Conservation (phyloP, 1,140 invertebrate genomes). For the Panulirus ornatus region DNA sequence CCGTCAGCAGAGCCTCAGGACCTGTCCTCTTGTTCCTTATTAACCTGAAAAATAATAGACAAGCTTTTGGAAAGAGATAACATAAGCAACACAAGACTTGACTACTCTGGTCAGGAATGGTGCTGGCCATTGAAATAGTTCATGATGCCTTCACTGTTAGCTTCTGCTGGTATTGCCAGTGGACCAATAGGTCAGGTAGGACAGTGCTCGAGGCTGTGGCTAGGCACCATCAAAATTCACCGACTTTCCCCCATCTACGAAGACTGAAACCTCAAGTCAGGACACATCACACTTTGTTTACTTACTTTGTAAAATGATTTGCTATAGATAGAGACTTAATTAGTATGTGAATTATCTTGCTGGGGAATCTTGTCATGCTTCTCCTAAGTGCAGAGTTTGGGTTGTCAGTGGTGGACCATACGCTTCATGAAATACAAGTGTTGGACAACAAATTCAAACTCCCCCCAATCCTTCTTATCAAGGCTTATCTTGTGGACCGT, state of each 20-base stretch:
- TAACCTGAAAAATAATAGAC: constrained; percentile 28
- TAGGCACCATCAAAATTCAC: constrained; percentile 61
- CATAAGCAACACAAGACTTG: constrained; percentile 1
- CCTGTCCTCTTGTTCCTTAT: constrained; percentile 40
- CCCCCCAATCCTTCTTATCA: constrained; percentile 51
- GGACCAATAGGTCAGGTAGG: constrained; percentile 45
- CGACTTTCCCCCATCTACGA: constrained; percentile 56
- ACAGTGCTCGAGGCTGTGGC: constrained; percentile 38
- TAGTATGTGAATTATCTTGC: constrained; percentile 72
- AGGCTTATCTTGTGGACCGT: constrained; percentile 65
- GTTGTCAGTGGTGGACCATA: constrained; percentile 70
- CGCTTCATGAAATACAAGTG: constrained; percentile 67
- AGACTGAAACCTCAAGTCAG: constrained; percentile 72
- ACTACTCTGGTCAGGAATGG: constrained; percentile 32
- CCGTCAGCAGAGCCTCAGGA: constrained; percentile 44
- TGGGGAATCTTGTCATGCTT: constrained; percentile 68
- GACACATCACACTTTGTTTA: constrained; percentile 72
- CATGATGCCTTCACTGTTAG: constrained; percentile 27
- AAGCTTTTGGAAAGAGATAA: constrained; percentile 29
- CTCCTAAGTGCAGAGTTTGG: constrained; percentile 68
- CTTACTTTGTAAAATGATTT: constrained; percentile 72
- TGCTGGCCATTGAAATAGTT: constrained; percentile 46
- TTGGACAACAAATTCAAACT: constrained; percentile 69
- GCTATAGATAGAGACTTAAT: constrained; percentile 71
- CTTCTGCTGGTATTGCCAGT: constrained; percentile 32